phyloP scores from a whole-genome alignment of 2,113 vertebrate genomes.

The Anser cygnoides region DNA sequence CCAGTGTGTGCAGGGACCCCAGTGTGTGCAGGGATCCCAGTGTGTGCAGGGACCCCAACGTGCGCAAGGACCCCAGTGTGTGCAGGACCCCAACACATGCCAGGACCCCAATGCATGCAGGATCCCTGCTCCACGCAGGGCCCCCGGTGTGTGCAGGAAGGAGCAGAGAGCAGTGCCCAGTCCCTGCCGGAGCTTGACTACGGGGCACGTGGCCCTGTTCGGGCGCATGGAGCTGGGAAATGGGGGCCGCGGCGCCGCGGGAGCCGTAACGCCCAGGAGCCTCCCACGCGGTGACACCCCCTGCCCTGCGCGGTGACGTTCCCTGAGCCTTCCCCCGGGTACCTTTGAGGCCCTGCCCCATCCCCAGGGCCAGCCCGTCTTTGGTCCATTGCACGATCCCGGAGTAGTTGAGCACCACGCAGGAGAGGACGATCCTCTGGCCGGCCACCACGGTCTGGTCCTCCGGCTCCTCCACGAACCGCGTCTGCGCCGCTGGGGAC shows the following conservation, averaged over 20 bases:
- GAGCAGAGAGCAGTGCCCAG: not conserved
- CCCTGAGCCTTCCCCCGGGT: accelerated
- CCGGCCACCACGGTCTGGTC: constrained; percentile 94
- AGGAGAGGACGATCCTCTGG: constrained; percentile 87
- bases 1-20: too few relatives aligned
- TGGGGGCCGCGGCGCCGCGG: accelerated
- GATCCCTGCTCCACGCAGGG: too few relatives aligned
- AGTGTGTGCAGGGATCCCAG: accelerated
- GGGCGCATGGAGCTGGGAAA: not conserved
- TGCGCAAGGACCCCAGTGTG: not conserved
- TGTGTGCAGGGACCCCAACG: accelerated
- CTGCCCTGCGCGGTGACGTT: constrained; percentile 74
- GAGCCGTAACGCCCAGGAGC: constrained; percentile 50
- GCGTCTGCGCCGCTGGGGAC: constrained; percentile 74
- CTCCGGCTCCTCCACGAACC: constrained; percentile 91
- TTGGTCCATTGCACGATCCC: constrained; percentile 98
- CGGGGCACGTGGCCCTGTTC: too few relatives aligned
- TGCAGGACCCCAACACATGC: too few relatives aligned
- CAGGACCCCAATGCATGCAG: not conserved
- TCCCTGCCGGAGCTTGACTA: not conserved
- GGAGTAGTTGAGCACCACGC: constrained; percentile 93
- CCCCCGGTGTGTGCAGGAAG: not conserved
- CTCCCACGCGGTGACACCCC: constrained; percentile 41
- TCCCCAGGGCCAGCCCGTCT: constrained; percentile 91
- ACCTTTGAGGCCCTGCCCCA: constrained; percentile 93